Base-by-base conservation (phyloP, 2,888 invertebrate species). In the Dioctria rufipes region DNA sequence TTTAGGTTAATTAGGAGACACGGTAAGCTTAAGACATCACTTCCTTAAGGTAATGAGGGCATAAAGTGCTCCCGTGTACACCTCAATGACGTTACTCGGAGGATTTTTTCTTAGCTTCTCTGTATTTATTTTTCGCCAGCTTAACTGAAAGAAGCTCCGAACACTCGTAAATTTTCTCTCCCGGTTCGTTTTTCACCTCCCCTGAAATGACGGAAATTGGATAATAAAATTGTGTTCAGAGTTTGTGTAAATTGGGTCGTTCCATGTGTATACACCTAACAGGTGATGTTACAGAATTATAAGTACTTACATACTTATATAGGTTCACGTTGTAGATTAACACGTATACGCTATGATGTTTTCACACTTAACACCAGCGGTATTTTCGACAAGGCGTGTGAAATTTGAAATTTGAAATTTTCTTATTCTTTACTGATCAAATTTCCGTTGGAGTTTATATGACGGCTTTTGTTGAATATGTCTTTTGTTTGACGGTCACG, bases 211-310 rank as follows among this genome's bases (percentile, higher is more conserved):
- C 75, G 75, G 75, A 75, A 75, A 75, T 75, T 75, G 75, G 75
- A 61, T 75, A 75, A 75, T 75, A 75, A 75, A 75, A 75, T 60
- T 75, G 58, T 49, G 58, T 60, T 75, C 75, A 75, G 61, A 75
- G 75, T 75, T 75, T 75, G 75, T 75, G 75, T 60, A 61, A 75
- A 75, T 75, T 75, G 61, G 75, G 75, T 75, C 75, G 75, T 75
- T 75, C 58, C 75, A 43, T 46, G 60, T 75, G 75, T 75, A 75
- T 61, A 75, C 75, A 75, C 75, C 75, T 75, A 60, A 9, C 75
- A 61, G 75, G 58, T 58, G 60, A 58, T 75, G 42, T 60, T 42
- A 8, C 37, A 25, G 60, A 75, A 75, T 75, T 75, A 75, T 61
- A n/a, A n/a, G n/a, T n/a, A n/a, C n/a, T n/a, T n/a, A n/a, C n/a